These are phyloP conservation scores for Tupaia tana DNA, from an alignment of 2,113 vertebrate species.

Conservation along the genomic window DNA sequence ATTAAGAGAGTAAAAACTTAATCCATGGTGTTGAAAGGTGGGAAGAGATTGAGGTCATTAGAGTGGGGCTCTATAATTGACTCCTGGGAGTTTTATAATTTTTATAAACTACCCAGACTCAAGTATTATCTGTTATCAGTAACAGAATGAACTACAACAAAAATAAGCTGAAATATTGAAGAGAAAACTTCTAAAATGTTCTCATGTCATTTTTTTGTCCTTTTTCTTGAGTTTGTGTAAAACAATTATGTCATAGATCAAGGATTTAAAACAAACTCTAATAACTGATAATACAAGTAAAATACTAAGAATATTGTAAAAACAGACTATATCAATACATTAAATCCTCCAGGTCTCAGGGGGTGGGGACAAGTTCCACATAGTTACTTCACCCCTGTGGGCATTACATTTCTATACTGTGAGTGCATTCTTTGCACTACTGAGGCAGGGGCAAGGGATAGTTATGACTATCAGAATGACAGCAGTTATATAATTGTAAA, in stretches of 20 bases:
- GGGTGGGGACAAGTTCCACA: background rate
- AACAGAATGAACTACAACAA: too few relatives aligned
- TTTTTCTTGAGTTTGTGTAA: background rate
- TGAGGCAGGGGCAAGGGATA: background rate
- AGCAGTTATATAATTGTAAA: conserved; percentile 46
- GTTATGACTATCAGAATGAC: conserved; percentile 22
- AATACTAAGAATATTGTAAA: background rate
- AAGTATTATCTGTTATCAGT: too few relatives aligned
- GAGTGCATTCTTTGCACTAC: background rate
- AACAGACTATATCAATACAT: background rate
- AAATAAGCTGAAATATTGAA: background rate
- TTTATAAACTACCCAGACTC: too few relatives aligned
- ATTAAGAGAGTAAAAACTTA: too few relatives aligned
- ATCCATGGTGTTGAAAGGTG: too few relatives aligned
- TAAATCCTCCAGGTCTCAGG: background rate
- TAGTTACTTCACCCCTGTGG: background rate
- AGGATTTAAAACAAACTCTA: background rate
- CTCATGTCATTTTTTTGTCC: background rate
- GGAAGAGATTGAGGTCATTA: too few relatives aligned
- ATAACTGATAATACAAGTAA: background rate
- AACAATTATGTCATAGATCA: background rate
- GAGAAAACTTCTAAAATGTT: background rate
- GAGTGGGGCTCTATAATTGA: too few relatives aligned
- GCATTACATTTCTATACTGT: background rate
- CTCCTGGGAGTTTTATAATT: too few relatives aligned